Evolutionary conservation across 2,888 invertebrate genomes (phyloP), one percentile per base, ranked within the genome.

Genomic region (Agrochola lota): DNA sequence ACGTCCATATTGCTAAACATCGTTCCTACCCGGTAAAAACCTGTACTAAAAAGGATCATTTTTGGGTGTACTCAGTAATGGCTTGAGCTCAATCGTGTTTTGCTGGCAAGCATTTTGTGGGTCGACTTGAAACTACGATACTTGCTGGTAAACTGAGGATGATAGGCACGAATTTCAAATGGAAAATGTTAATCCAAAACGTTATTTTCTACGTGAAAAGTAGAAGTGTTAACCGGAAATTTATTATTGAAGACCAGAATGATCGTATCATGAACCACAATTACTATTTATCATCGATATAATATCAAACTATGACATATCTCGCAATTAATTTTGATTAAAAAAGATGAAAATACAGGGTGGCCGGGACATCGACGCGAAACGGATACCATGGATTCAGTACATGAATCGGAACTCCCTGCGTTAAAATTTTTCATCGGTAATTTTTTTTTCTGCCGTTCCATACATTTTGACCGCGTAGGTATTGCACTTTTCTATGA

Each of bases 1-100:
- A 70, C 70, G 79, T 67, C 70, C 78, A 81, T 85, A 79, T 77
- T 69, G 71, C 73, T 81, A 78, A 77, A 80, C 75, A 81, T 80
- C 78, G 77, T 76, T 83, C 55, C 68, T 75, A 81, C 30, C 76
- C 52, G 68, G 66, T 68, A 71, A 72, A 79, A 77, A 77, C 49
- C 64, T 62, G 70, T 55, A 64, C 49, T 79, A 78, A 85, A 78
- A 86, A 77, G 67, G 80, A 70, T 78, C 77, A 67, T 77, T 76
- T 84, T 77, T 72, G 68, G 64, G 46, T 67, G 59, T 82, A 55
- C 62, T 59, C 46, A 0, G 81, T 85, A 72, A 85, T 72, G 85
- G 57, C 62, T 60, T 68, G 46, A 68, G 57, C 64, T 66, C 52
- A 64, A 17, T 64, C 9, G 63, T 71, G 52, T 49, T 84, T 71